Conservation (phyloP, 2,113 vertebrate genomes). For the Xenopus tropicalis region DNA sequence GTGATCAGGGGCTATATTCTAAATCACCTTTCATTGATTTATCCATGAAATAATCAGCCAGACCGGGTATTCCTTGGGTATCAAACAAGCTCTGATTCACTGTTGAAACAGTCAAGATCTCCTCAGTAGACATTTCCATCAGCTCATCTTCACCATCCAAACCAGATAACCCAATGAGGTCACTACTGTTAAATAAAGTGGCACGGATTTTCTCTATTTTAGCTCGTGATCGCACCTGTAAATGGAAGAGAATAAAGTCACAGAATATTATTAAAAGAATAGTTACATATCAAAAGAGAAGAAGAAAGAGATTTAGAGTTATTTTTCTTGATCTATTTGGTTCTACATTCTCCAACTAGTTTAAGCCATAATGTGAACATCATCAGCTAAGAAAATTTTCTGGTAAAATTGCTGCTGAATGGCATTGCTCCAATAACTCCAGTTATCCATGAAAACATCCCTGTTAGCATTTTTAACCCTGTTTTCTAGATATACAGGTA, state of each 20-base stretch:
- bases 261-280: background rate
- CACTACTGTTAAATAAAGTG: constrained; percentile 95
- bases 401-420: too few species aligned
- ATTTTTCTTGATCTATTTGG: too few species aligned
- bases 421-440: too few species aligned
- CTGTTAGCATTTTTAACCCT: too few species aligned
- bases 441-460: too few species aligned
- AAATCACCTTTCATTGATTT: constrained; percentile 72
- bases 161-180: constrained; percentile 92
- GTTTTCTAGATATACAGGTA: too few species aligned
- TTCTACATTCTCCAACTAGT: too few species aligned
- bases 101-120: constrained; percentile 93
- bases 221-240: constrained; percentile 88
- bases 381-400: too few species aligned
- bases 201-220: constrained; percentile 97
- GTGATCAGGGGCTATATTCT: too few species aligned
- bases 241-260: constrained; percentile 37
- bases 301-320: too few species aligned
- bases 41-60: constrained; percentile 93
- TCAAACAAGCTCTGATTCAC: constrained; percentile 98
- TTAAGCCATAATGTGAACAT: too few species aligned
- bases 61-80: constrained; percentile 90
- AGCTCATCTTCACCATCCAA: constrained; percentile 93
- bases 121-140: constrained; percentile 96
- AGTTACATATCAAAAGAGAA: background rate